Evolutionary conservation across 2,888 invertebrate species (phyloP).

Genomic region (Eupithecia insigniata): DNA sequence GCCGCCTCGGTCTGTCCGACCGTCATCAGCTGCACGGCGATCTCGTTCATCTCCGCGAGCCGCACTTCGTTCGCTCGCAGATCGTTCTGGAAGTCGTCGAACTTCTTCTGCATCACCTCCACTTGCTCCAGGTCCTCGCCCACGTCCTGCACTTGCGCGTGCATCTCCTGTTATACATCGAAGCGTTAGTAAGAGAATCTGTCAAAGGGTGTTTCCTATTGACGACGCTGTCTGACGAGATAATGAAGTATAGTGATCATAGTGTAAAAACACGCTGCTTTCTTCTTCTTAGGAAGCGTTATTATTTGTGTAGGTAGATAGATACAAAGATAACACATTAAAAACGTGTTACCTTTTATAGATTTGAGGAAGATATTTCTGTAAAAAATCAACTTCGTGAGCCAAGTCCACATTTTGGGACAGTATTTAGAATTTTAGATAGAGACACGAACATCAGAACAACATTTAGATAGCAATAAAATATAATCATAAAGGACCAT

Average conservation of each 20-base stretch:
- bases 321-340: too few relatives aligned
- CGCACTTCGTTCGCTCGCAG: conserved; percentile 98
- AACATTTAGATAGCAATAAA: conserved; percentile 6
- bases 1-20: conserved; percentile 99
- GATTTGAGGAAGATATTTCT: too few relatives aligned
- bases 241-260: too few relatives aligned
- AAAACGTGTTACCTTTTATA: too few relatives aligned
- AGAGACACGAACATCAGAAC: neutral
- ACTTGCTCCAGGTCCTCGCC: conserved; percentile 99
- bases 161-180: conserved; percentile 88
- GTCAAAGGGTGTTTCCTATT: too few relatives aligned
- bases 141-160: conserved; percentile 98
- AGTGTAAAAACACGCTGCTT: too few relatives aligned
- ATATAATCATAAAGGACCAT: neutral
- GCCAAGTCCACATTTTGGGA: neutral
- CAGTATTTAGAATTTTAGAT: neutral
- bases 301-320: too few relatives aligned
- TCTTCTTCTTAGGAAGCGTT: too few relatives aligned
- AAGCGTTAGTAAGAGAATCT: neutral
- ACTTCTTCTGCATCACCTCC: conserved; percentile 99
- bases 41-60: conserved; percentile 99
- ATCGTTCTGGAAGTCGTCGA: conserved; percentile 99
- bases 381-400: neutral
- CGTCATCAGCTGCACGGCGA: conserved; percentile 98
- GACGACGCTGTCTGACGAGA: too few relatives aligned